Evolutionary conservation across 2,797 vertebrate species (phyloP).

Genomic region (Botia kubotai): DNA sequence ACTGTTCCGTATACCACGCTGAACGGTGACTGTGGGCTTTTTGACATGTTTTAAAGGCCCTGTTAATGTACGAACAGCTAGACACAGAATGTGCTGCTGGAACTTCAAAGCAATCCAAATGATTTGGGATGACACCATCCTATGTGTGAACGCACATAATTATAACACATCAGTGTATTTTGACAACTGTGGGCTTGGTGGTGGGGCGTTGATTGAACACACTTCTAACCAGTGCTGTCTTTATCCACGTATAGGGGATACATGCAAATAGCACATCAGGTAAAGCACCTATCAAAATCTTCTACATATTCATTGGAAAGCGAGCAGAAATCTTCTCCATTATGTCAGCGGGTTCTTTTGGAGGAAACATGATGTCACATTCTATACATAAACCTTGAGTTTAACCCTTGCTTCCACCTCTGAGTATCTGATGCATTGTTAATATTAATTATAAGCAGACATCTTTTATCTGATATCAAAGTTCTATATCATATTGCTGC

Average conservation of each 20-base stretch:
- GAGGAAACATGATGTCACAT: too few species aligned
- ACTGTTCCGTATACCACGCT: neutral
- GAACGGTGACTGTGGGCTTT: neutral
- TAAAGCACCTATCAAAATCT: neutral
- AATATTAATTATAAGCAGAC: too few species aligned
- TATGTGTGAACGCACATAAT: slow-evolving; percentile 23
- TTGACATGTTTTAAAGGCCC: neutral
- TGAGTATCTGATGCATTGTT: too few species aligned
- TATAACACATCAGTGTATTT: slow-evolving; percentile 8
- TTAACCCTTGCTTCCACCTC: too few species aligned
- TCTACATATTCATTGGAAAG: neutral
- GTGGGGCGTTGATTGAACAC: slow-evolving; percentile 36
- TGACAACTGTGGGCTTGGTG: slow-evolving; percentile 3
- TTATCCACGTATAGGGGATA: neutral
- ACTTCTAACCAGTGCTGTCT: slow-evolving; percentile 1
- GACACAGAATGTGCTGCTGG: neutral
- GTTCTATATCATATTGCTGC: slow-evolving; percentile 1
- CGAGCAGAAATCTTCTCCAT: neutral
- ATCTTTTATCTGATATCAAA: neutral
- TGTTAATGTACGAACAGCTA: neutral
- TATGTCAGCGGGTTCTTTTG: neutral
- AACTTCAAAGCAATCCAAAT: neutral
- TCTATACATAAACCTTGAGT: too few species aligned
- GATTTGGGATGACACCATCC: neutral
- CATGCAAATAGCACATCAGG: slow-evolving; percentile 1